Evolutionary conservation across 2,113 vertebrate genomes (phyloP).

Genomic region (Procavia capensis): DNA sequence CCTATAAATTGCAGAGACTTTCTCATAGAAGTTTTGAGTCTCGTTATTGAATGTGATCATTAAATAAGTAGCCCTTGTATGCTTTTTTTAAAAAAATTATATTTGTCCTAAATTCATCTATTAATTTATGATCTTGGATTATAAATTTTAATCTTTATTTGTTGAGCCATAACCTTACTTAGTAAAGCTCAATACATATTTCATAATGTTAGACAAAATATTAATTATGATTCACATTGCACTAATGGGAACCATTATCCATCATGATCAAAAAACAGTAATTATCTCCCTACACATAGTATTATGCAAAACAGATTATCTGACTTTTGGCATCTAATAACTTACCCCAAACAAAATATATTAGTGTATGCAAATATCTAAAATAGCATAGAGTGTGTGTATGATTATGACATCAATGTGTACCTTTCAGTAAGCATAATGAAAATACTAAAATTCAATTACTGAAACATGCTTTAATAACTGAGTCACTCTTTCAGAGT

Average conservation of each 20-base stretch:
- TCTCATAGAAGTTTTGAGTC: not conserved
- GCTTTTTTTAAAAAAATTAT: too few relatives aligned
- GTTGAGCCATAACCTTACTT: constrained; percentile 37
- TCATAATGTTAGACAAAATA: not conserved
- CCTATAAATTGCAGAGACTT: not conserved
- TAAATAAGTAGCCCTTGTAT: not conserved
- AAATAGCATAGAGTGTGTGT: not conserved
- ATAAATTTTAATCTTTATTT: not conserved
- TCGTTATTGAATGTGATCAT: not conserved
- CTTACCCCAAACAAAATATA: not conserved
- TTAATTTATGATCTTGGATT: not conserved
- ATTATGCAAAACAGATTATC: not conserved
- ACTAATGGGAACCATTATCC: not conserved
- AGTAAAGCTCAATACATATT: not conserved
- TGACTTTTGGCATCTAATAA: not conserved
- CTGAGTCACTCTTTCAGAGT: not conserved
- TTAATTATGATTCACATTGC: not conserved
- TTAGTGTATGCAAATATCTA: not conserved
- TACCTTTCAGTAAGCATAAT: not conserved
- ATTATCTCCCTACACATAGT: not conserved
- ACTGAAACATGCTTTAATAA: not conserved
- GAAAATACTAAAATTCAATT: not conserved
- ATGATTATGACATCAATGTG: not conserved
- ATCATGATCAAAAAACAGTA: not conserved
- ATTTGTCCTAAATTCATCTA: not conserved